phyloP scores from a whole-genome alignment of 2,797 vertebrate species.

The Etheostoma perlongum region DNA sequence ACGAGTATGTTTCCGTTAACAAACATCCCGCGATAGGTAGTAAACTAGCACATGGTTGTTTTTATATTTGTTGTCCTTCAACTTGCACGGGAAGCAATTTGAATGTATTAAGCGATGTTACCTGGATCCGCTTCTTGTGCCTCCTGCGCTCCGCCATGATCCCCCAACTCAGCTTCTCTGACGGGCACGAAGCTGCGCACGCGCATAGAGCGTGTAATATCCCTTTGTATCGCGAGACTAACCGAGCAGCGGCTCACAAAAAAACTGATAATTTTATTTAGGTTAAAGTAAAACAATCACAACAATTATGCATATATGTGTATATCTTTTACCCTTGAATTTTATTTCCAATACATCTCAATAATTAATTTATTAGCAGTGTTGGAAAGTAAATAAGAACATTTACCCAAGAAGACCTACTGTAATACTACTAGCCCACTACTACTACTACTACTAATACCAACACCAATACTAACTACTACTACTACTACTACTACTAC shows the following conservation, averaged over 20 bases:
- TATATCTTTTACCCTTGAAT: not conserved
- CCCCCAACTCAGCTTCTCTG: conserved; percentile 87
- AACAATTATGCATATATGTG: not conserved
- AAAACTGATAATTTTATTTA: not conserved
- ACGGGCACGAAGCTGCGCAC: conserved; percentile 77
- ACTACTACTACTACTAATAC: too few species aligned
- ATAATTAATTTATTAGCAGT: not conserved
- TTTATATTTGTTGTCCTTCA: not conserved
- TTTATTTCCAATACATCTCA: not conserved
- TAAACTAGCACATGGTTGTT: not conserved
- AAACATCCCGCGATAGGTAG: not conserved
- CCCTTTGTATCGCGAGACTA: conserved; percentile 77
- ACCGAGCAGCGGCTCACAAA: not conserved
- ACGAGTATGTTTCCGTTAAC: not conserved
- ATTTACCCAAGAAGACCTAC: too few species aligned
- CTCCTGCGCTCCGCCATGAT: conserved; percentile 99
- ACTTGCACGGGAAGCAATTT: rapidly evolving
- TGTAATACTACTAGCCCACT: too few species aligned
- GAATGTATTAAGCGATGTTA: conserved; percentile 70
- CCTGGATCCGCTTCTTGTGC: conserved; percentile 98
- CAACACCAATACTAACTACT: too few species aligned
- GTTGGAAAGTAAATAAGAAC: not conserved
- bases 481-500: too few species aligned
- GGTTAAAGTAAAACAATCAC: too few species aligned
- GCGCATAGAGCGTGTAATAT: conserved; percentile 42